Evolutionary conservation across 2,113 vertebrate species (phyloP).

Genomic region (Neolamprologus modestus): DNA sequence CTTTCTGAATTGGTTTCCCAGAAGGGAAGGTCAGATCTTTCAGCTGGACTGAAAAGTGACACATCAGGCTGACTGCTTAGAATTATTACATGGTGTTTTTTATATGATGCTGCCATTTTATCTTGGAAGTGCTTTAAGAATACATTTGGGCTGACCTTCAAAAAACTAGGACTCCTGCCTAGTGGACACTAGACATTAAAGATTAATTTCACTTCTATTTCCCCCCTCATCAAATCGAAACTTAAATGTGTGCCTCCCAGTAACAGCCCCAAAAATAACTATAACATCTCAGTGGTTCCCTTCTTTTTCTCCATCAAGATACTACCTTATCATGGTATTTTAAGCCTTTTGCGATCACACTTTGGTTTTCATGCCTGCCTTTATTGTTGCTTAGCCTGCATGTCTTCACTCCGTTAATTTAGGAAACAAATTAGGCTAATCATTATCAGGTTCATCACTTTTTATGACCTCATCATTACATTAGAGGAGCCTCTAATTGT

Average conservation of each 20-base stretch:
- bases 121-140: neutral
- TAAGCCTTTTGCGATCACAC: neutral
- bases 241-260: neutral
- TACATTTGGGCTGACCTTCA: neutral
- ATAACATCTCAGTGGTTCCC: neutral
- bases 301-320: neutral
- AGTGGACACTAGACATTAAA: neutral
- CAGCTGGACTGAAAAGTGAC: neutral
- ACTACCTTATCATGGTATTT: neutral
- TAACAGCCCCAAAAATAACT: neutral
- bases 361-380: neutral
- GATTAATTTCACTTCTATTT: neutral
- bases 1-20: neutral
- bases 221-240: neutral
- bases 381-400: slow-evolving; percentile 18
- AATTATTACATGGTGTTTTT: neutral
- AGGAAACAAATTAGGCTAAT: slow-evolving; percentile 32
- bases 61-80: neutral
- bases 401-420: neutral
- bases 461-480: slow-evolving; percentile 39
- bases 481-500: slow-evolving; percentile 16
- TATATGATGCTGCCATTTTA: neutral
- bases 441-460: slow-evolving; percentile 34
- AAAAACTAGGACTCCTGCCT: neutral
- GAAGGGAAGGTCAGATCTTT: neutral